Evolutionary conservation across 2,888 invertebrate genomes (phyloP), one percentile per base, ranked within the genome.

Genomic region (Hoplodrina ambigua): DNA sequence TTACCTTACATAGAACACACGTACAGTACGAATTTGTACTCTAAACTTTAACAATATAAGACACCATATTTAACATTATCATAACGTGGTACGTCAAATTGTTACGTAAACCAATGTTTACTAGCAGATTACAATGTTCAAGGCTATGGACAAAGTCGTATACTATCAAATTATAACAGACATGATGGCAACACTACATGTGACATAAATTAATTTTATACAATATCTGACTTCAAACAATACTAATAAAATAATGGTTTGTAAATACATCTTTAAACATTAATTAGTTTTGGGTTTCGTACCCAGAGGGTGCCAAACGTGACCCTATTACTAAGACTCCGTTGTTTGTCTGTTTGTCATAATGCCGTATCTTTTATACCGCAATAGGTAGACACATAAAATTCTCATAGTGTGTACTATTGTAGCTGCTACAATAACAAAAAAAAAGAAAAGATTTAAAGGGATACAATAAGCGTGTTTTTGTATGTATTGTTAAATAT

Each of bases 41-140:
- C 37, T 53, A 37, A 44, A 58, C 49, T 50, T 70, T 68, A 61
- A 70, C 58, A 65, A 65, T 62, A n/a, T n/a, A n/a, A 33, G 30
- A 55, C 64, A 53, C 20, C 30, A 65, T 41, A 59, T 64, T 58
- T 54, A 53, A 71, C 57, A 60, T 66, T 78, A 83, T 84, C 74
- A 62, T 58, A 68, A 66, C 57, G 30, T 59, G 61, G 52, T 57
- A 78, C 75, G 69, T 84, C 77, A 80, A 74, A 81, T 56, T 68
- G 67, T 81, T 84, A 78, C 79, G 80, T 82, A 78, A 84, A 83
- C 55, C 63, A 66, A 67, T 82, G 77, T 86, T 82, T 83, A 83
- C 68, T 69, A 56, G 17, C 17, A 78, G 81, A 86, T 85, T 86
- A 80, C 66, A 84, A 76, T 78, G 56, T 71, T 82, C 86, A 86